Base-by-base conservation (phyloP, 2,888 invertebrate genomes). In the Stegophylla sp. region DNA sequence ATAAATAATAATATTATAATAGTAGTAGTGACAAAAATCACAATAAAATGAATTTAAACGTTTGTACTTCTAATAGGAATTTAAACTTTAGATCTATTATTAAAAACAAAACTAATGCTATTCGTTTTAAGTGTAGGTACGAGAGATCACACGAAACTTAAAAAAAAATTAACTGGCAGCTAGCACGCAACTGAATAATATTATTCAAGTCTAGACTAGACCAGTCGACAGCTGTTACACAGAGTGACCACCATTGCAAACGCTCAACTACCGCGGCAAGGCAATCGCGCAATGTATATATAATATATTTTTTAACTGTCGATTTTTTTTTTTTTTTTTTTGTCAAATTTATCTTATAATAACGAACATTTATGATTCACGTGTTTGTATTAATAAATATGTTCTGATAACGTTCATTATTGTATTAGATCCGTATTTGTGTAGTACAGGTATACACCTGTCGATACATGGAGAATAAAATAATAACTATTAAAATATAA, bases 141-240 rank as follows among this genome's bases (percentile, higher is more conserved):
- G 41, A 59, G 79, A 79, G 79, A 79, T 79, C 79, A 79, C 79
- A 61, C 79, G 79, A 79, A 79, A 79, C 59, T 79, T 79, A 71
- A 45, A 77, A 77, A 61, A 51, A 48, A 61, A 61, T 69, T 61
- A 61, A 79, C 79, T 71, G 79, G 79, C 69, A 79, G 71, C 79
- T 34, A 79, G 79, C 79, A 63, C 71, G 79, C 79, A 71, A 79
- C 79, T 79, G 71, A 79, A 67, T 76, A 76, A 76, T 77, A 77
- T 69, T 77, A 79, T 79, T 71, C 79, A 63, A 79, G 79, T 61
- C 79, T 79, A 79, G 71, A 71, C 79, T 79, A 79, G 61, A 79
- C 71, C 45, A 79, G 71, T 45, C 79, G 69, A 79, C 79, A 79
- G 79, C 79, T 79, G 79, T 69, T 61, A 34, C 67, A 51, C 79